These are phyloP conservation scores for Hirtodrosophila duncani DNA, from an alignment of 2,888 invertebrate genomes.

Conservation along the genomic window DNA sequence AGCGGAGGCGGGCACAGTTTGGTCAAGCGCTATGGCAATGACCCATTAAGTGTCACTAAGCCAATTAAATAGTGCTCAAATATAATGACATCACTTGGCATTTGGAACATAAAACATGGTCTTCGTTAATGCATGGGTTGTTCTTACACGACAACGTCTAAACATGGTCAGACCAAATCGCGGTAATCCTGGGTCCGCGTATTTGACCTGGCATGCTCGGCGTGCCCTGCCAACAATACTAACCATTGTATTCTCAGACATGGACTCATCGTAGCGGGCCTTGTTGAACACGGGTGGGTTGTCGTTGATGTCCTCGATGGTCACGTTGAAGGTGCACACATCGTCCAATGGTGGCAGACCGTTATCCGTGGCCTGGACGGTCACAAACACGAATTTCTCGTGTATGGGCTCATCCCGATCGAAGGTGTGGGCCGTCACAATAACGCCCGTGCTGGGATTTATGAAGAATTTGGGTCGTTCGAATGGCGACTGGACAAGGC, in stretches of 20 bases:
- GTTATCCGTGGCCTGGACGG: conserved; percentile 94
- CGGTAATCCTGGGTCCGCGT: conserved; percentile 75
- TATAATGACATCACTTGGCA: conserved; percentile 18
- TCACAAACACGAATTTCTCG: conserved; percentile 90
- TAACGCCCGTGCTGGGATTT: conserved; percentile 86
- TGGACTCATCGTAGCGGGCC: conserved; percentile 85
- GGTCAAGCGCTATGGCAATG: conserved; percentile 12
- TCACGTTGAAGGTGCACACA: conserved; percentile 94
- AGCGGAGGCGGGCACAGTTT: conserved; percentile 3
- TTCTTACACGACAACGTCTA: not conserved
- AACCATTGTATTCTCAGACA: conserved; percentile 87
- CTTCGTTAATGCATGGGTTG: too few species aligned
- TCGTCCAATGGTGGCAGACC: conserved; percentile 93
- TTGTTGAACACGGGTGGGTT: conserved; percentile 81
- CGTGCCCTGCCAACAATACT: conserved; percentile 72
- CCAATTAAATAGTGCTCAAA: conserved; percentile 20
- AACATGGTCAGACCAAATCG: conserved; percentile 51
- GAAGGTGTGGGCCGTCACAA: conserved; percentile 88
- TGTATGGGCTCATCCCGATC: conserved; percentile 93
- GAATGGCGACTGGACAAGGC: conserved; percentile 86
- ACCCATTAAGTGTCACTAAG: conserved; percentile 15
- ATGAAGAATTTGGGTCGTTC: conserved; percentile 89
- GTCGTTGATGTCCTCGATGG: conserved; percentile 95
- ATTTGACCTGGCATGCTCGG: conserved; percentile 30
- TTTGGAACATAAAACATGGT: too few species aligned